phyloP scores from a whole-genome alignment of 2,797 vertebrate genomes.

The Siniperca undulata region DNA sequence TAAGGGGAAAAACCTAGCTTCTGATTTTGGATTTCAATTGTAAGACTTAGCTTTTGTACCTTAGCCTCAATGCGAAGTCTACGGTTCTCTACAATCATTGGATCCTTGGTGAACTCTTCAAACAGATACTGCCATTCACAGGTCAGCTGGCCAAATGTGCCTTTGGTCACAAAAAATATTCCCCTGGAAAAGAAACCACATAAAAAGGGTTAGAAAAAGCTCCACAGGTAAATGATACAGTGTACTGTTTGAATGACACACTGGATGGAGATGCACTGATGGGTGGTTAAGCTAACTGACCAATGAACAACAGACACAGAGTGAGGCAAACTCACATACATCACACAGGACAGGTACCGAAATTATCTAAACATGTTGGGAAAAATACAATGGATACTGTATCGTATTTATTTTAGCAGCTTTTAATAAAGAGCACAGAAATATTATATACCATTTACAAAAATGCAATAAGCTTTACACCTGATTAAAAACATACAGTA shows the following conservation, averaged over 20 bases:
- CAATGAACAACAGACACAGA: not conserved
- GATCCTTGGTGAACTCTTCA: conserved; percentile 97
- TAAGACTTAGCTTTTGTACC: conserved; percentile 77
- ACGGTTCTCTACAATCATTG: conserved; percentile 91
- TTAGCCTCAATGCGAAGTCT: conserved; percentile 97
- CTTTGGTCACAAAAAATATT: conserved; percentile 96
- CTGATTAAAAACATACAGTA: not conserved
- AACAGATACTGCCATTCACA: conserved; percentile 98
- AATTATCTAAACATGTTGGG: not conserved
- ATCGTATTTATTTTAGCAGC: not conserved
- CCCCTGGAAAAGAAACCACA: conserved; percentile 82
- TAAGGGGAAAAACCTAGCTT: not conserved
- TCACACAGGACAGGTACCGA: not conserved
- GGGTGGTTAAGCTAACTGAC: not conserved
- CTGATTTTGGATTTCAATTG: not conserved
- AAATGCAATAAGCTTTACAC: not conserved
- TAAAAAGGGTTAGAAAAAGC: not conserved
- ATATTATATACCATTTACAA: not conserved
- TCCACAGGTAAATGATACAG: not conserved
- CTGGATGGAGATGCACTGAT: no score
- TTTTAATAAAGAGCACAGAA: not conserved
- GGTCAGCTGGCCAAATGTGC: conserved; percentile 96
- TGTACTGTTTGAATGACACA: not conserved
- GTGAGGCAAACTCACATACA: not conserved
- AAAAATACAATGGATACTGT: not conserved